Conservation (phyloP, 1,140 invertebrate genomes). For the Drosophila ambigua region DNA sequence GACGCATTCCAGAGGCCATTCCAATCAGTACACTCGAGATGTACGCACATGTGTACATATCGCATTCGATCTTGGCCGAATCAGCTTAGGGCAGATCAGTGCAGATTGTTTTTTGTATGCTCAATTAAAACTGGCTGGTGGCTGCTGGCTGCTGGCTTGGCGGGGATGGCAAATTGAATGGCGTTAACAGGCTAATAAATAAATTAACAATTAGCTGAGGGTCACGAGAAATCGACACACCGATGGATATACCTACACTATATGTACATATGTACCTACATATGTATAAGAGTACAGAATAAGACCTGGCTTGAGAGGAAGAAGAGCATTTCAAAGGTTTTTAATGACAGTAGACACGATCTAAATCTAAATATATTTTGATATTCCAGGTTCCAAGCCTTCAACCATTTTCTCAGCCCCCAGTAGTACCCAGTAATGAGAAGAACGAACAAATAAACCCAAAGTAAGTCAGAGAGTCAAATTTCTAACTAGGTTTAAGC, state of each 20-base stretch:
- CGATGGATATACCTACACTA: background rate
- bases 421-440: no score
- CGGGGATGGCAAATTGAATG: slow-evolving; percentile 40
- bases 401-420: no score
- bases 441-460: no score
- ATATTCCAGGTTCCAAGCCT: no score
- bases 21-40: slow-evolving; percentile 7
- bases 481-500: no score
- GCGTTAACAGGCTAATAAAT: slow-evolving; percentile 51
- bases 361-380: no score
- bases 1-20: slow-evolving; percentile 27
- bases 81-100: slow-evolving; percentile 71
- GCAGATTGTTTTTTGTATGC: slow-evolving; percentile 61
- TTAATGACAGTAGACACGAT: no score
- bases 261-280: background rate
- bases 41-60: no score
- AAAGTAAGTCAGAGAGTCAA: no score
- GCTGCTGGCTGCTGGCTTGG: background rate
- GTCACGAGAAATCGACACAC: background rate
- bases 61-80: slow-evolving; percentile 26
- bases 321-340: no score
- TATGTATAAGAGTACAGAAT: no score
- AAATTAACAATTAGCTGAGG: slow-evolving; percentile 58
- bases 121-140: slow-evolving; percentile 43
- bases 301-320: no score